Evolutionary conservation across 2,113 vertebrate species (phyloP).

Genomic region (Hippopotamus amphibius): DNA sequence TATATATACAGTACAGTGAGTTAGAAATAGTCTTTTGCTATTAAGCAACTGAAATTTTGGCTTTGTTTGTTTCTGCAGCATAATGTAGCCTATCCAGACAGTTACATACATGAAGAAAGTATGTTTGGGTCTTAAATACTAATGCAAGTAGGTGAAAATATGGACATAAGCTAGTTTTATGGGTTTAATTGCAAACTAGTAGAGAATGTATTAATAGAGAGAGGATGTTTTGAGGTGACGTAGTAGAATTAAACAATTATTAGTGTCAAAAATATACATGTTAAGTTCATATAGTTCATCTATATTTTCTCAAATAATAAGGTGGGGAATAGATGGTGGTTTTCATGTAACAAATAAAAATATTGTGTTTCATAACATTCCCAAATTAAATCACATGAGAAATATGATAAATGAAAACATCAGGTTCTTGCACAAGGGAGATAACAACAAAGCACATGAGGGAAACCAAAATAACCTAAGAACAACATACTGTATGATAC

Average conservation of each 20-base stretch:
- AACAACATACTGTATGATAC: not conserved
- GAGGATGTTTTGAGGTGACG: not conserved
- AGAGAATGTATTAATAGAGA: not conserved
- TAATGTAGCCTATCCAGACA: not conserved
- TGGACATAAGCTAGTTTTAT: not conserved
- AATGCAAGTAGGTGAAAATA: not conserved
- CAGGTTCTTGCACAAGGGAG: not conserved
- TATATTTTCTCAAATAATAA: not conserved
- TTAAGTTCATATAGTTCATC: not conserved
- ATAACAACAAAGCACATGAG: constrained; percentile 37
- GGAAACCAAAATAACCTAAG: constrained; percentile 52
- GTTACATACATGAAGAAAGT: not conserved
- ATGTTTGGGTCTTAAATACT: not conserved
- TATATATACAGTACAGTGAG: not conserved
- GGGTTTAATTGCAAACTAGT: not conserved
- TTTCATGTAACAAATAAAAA: constrained; percentile 41
- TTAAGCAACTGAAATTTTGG: not conserved
- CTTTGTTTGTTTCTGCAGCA: not conserved
- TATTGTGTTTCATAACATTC: constrained; percentile 29
- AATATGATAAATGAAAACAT: constrained; percentile 47
- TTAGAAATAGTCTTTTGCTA: not conserved
- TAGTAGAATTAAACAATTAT: not conserved
- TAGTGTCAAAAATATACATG: not conserved
- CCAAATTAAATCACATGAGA: constrained; percentile 41
- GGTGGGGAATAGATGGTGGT: not conserved